phyloP scores from a whole-genome alignment of 2,113 vertebrate species.

The Otus sunia region DNA sequence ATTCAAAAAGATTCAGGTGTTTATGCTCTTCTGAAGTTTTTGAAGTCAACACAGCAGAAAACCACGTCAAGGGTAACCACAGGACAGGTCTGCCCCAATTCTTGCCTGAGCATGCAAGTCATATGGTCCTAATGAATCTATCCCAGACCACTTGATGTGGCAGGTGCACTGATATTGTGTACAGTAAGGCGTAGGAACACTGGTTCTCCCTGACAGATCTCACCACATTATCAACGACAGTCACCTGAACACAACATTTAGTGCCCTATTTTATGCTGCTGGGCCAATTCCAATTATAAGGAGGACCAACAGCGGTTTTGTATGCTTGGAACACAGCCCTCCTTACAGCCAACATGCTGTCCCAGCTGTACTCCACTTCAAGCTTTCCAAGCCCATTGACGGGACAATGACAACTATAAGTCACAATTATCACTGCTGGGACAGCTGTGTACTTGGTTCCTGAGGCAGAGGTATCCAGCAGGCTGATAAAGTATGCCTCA shows the following conservation, averaged over 20 bases:
- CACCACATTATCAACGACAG: not conserved
- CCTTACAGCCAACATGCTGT: not conserved
- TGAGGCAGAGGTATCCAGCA: not conserved
- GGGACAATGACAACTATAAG: not conserved
- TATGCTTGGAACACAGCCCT: not conserved
- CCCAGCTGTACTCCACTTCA: not conserved
- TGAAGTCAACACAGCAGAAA: not conserved
- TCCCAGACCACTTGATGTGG: not conserved
- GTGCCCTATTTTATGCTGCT: not conserved
- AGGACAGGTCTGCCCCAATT: rapidly evolving
- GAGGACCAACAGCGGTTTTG: not conserved
- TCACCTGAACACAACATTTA: not conserved
- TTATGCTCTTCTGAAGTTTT: not conserved
- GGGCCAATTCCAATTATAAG: not conserved
- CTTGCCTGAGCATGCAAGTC: not conserved
- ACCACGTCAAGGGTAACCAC: rapidly evolving
- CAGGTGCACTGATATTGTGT: not conserved
- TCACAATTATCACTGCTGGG: not conserved
- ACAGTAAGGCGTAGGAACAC: not conserved
- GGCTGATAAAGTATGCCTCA: not conserved
- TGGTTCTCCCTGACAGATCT: not conserved
- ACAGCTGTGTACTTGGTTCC: not conserved
- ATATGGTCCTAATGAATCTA: not conserved
- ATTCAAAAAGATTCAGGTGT: not conserved
- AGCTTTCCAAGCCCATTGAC: not conserved